These are phyloP conservation scores for Quadroppia sp. DNA, from an alignment of 2,888 invertebrate genomes.

Conservation along the genomic window DNA sequence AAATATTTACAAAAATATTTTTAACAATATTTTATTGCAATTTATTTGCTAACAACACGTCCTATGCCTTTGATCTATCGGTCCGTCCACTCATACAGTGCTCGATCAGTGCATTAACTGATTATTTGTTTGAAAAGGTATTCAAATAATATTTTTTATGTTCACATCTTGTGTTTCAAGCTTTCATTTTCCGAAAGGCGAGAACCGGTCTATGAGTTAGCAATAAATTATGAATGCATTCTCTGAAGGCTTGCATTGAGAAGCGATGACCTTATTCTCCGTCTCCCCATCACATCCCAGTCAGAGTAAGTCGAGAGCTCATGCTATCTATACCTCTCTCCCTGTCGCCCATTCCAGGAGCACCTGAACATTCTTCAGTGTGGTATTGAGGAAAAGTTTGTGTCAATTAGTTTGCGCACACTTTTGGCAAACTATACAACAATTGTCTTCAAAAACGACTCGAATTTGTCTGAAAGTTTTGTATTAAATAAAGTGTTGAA, in stretches of 20 bases:
- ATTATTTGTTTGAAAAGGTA: slow-evolving; percentile 22
- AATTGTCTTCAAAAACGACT: background rate
- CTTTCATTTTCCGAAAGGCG: slow-evolving; percentile 5
- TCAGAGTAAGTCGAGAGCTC: background rate
- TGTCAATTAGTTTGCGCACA: slow-evolving; percentile 16
- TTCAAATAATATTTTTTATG: slow-evolving; percentile 21
- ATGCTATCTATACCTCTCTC: background rate
- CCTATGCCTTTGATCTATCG: background rate
- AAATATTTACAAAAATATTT: background rate
- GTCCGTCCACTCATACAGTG: background rate
- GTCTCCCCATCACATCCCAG: slow-evolving; percentile 11
- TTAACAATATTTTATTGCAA: too few relatives aligned
- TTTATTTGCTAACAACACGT: too few relatives aligned
- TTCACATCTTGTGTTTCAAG: background rate
- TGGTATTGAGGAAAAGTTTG: background rate
- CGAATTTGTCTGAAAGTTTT: too few relatives aligned
- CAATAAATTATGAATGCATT: slow-evolving; percentile 14
- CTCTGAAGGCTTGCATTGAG: background rate
- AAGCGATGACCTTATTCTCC: slow-evolving; percentile 29
- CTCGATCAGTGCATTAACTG: slow-evolving; percentile 6
- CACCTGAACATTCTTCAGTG: background rate
- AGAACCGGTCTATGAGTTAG: slow-evolving; percentile 15
- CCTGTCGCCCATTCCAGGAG: slow-evolving; percentile 13
- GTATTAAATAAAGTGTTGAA: too few relatives aligned
- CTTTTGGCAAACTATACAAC: background rate